Base-by-base conservation (phyloP, 2,797 vertebrate species). In the Gymnocypris eckloni region DNA sequence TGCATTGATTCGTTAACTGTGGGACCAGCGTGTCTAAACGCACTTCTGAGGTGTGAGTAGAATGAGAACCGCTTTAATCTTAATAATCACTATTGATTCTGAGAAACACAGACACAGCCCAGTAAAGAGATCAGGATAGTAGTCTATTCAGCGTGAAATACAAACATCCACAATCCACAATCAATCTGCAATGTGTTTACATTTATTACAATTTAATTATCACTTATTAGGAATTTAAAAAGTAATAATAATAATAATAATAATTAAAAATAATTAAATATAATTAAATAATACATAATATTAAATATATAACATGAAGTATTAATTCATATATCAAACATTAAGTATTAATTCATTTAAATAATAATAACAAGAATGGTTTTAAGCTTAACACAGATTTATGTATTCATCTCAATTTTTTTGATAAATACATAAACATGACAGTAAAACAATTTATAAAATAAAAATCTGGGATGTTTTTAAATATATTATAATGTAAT, bases 1-100 rank as follows among this genome's bases (percentile, higher is more conserved):
- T 50, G 80, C 80, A 87, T 87, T 59, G 83, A 88, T 90, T 86
- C 66, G 72, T 87, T 87, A 86, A 88, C 85, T 52, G 83, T 86
- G 76, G 75, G 69, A 75, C 84, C 78, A 59, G 54, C 48, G 48
- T 66, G 84, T 66, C 75, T 81, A 33, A 59, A 77, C 50, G 71
- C 85, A 77, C 50, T 76, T 86, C 71, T 77, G 66, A 87, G 82
- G 39, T 88, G 89, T 85, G 87, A 88, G 48, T 37, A 13, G 85
- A 87, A 87, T 88, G 72, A 45, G 41, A 86, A 88, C 43, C 12
- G 72, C 15, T 66, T 16, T 6, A 83, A 80, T 72, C 45, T 84
- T 82, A 70, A 88, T 82, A 87, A 85, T 87, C 83, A 75, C 64
- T 84, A 79, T 70, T 83, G 76, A 76, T 79, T 88, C 45, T 7